A percentile compares a stretch with the other conserved stretches of the same genome.
Conservation (phyloP, 1,140 invertebrate genomes). For the Octopus sinensis region DNA sequence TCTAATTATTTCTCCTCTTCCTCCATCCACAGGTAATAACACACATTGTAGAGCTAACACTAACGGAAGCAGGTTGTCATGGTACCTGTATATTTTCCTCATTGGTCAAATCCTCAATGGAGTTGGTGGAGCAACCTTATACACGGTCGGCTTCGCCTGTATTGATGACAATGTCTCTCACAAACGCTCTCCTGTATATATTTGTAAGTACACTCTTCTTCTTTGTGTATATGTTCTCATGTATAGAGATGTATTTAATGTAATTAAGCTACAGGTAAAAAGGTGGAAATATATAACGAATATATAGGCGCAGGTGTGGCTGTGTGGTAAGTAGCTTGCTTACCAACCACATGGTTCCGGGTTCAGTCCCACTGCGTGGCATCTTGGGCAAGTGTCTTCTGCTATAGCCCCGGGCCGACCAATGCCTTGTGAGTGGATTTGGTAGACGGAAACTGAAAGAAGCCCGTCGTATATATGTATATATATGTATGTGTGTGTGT, state of each 20-base stretch:
- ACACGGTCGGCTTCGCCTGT: conserved; percentile 32
- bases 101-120: conserved; percentile 82
- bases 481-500: no score
- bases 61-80: conserved; percentile 22
- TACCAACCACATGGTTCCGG: no score
- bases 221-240: neutral
- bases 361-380: no score
- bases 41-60: neutral
- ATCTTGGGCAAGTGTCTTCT: no score
- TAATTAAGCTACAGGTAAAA: no score
- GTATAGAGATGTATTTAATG: neutral
- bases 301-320: no score
- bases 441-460: no score
- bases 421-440: no score
- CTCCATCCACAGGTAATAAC: neutral
- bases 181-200: conserved; percentile 44
- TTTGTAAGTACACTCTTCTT: conserved; percentile 67
- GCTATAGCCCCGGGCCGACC: no score
- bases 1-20: neutral
- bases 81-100: conserved; percentile 68
- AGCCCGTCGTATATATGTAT: no score
- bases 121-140: conserved; percentile 77
- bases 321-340: no score
- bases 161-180: conserved; percentile 34
- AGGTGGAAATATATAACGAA: no score